phyloP scores from a whole-genome alignment of 2,888 invertebrate species.

The Monopis laevigella region DNA sequence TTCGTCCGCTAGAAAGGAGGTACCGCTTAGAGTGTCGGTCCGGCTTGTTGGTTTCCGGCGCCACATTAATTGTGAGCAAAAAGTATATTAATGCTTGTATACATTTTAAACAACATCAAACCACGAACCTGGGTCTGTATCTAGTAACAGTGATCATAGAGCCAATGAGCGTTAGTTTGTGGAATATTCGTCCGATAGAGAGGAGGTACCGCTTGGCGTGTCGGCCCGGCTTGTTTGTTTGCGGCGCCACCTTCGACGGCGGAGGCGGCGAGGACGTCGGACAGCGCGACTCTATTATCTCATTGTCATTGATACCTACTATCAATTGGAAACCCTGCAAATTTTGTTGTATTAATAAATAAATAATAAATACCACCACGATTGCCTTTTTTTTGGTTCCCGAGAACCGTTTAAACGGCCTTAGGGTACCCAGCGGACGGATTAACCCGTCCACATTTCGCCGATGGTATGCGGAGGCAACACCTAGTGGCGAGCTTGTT shows the following conservation, averaged over 20 bases:
- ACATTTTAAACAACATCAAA: neutral
- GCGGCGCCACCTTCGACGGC: conserved; percentile 56
- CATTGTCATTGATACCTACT: conserved; percentile 59
- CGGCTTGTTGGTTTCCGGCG: too few relatives aligned
- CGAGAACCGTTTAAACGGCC: too few relatives aligned
- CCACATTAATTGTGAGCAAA: too few relatives aligned
- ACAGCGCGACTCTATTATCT: conserved; percentile 48
- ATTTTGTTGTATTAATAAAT: conserved; percentile 5
- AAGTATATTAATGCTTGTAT: too few relatives aligned
- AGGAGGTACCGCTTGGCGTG: conserved; percentile 76
- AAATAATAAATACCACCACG: neutral
- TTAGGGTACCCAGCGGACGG: too few relatives aligned
- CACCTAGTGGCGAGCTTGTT: too few relatives aligned
- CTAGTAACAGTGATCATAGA: conserved; percentile 94
- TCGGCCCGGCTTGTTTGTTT: conserved; percentile 41
- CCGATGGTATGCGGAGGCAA: too few relatives aligned
- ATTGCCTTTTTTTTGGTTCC: too few relatives aligned
- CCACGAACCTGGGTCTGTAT: conserved; percentile 85
- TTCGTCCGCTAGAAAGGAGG: too few relatives aligned
- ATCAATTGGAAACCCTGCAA: conserved; percentile 85
- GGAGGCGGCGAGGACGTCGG: conserved; percentile 47
- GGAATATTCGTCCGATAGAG: conserved; percentile 95
- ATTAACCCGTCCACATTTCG: too few relatives aligned
- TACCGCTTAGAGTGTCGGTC: too few relatives aligned
- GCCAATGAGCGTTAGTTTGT: conserved; percentile 85